Evolutionary conservation across 2,113 vertebrate genomes (phyloP), one percentile per base, ranked within the genome.

Genomic region (Callorhinus ursinus): DNA sequence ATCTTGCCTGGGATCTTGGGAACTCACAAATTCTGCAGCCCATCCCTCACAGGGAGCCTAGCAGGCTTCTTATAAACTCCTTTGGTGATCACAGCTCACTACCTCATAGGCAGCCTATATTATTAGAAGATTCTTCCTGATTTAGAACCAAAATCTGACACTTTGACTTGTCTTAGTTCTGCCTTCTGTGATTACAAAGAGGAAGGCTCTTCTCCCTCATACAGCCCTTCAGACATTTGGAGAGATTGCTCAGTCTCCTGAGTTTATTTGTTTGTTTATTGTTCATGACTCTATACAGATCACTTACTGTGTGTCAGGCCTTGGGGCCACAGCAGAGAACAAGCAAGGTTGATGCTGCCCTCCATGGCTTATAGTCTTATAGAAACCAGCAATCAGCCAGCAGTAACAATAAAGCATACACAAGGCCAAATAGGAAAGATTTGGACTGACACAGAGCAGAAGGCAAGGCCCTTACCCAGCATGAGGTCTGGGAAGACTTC

Each of bases 51-150:
- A 79, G 59, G 28, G 4, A 96, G 19, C 16, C 51, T 22, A 33
- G 33, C 53, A 76, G 33, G 18, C 46, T 82, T 95, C 67, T 51
- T 90, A 7, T 74, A 94, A 98, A 86, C 4, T 4, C 33, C 8
- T 21, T 72, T 49, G 85, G 16, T 28, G 36, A 67, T 28, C 12
- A 26, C 24, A n/a, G 28, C 26, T 83, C 46, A 33, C 83, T 26
- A 53, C 57, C 24, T 69, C 63, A 53, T 49, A 91, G 46, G 49
- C 76, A 88, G n/a, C 4, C 21, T 49, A 2, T 63, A 31, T 88
- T 79, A 74, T 39, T 86, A 69, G 83, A 88, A 92, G 79, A 39
- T 71, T 53, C n/a, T 95, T 97, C n/a, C 53, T 89, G 51, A 72
- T 90, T 76, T 82, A 49, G 26, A 94, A 83, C 31, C 79, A 76